These are phyloP conservation scores for Botia kubotai DNA, from an alignment of 2,797 vertebrate genomes.

Conservation along the genomic window DNA sequence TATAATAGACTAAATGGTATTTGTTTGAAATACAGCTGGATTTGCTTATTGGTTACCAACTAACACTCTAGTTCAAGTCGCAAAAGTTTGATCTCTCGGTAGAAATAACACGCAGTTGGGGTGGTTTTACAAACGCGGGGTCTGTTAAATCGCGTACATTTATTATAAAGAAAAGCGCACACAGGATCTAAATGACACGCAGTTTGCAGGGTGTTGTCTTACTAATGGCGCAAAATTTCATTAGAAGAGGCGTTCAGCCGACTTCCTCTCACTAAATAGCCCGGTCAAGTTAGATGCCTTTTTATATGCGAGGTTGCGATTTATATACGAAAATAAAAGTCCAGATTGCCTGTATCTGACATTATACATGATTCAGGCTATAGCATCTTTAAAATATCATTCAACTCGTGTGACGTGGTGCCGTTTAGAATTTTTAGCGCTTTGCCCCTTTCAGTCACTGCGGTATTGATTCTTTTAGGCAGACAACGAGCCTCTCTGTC, in stretches of 20 bases:
- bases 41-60: not conserved
- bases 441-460: conserved; percentile 48
- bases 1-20: not conserved
- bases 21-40: not conserved
- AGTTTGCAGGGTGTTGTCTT: conserved; percentile 47
- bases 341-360: too few species aligned
- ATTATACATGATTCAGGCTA: not conserved
- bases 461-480: conserved; percentile 69
- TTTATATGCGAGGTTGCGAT: not conserved
- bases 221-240: conserved; percentile 27
- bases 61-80: not conserved
- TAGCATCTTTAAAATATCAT: not conserved
- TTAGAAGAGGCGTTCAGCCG: not conserved
- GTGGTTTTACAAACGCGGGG: not conserved
- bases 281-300: not conserved
- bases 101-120: not conserved
- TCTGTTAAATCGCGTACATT: too few species aligned
- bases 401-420: not conserved
- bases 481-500: conserved; percentile 69
- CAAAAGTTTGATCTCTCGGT: conserved; percentile 7
- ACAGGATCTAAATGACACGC: conserved; percentile 5
- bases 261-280: not conserved
- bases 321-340: not conserved
- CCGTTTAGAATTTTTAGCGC: not conserved
- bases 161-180: not conserved